These are phyloP conservation scores for Drosophila gunungcola DNA, from an alignment of 1,140 invertebrate species.

Conservation along the genomic window DNA sequence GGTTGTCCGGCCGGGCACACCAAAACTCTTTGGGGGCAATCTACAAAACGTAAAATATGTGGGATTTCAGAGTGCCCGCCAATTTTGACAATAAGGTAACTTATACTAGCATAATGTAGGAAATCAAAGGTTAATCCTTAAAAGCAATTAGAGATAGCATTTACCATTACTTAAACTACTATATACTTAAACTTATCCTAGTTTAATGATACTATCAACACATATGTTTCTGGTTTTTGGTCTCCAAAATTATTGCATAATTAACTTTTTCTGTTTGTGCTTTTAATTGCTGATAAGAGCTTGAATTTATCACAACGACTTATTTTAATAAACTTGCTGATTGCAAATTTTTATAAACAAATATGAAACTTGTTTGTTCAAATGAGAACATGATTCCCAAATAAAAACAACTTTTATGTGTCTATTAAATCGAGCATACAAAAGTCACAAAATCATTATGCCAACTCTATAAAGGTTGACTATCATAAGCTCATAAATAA, in stretches of 20 bases:
- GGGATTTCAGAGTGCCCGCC: too few species aligned
- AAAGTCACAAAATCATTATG: neutral
- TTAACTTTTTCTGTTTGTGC: neutral
- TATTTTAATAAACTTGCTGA: neutral
- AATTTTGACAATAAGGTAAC: too few species aligned
- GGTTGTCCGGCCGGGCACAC: conserved; percentile 87
- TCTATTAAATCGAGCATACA: neutral
- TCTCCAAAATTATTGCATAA: neutral
- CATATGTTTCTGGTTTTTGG: too few species aligned
- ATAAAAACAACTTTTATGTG: neutral
- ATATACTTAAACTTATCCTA: too few species aligned
- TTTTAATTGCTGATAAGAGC: neutral
- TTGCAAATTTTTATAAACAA: neutral
- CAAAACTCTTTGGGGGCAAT: conserved; percentile 87
- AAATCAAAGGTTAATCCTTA: too few species aligned
- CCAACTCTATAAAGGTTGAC: neutral
- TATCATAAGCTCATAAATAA: conserved; percentile 4
- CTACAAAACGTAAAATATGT: conserved; percentile 66
- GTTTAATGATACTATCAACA: too few species aligned
- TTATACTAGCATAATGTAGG: too few species aligned
- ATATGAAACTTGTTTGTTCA: neutral
- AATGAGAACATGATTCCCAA: too few species aligned
- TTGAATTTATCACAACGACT: neutral
- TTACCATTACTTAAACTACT: too few species aligned
- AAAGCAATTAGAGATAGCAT: too few species aligned